phyloP scores from a whole-genome alignment of 2,113 vertebrate genomes.

The Tetrax tetrax region DNA sequence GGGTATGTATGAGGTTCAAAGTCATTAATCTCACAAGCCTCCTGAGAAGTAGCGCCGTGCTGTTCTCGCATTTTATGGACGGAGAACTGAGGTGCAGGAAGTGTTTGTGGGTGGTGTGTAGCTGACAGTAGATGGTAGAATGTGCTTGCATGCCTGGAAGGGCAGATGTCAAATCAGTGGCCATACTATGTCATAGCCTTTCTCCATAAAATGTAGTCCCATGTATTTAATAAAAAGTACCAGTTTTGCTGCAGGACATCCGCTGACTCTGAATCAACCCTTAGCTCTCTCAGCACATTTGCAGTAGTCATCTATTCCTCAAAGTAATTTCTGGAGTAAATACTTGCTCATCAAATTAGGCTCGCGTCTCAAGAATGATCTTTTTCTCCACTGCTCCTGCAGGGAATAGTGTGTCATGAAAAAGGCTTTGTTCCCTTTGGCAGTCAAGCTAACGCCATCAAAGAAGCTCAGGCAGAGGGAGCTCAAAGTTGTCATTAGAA shows the following conservation, averaged over 20 bases:
- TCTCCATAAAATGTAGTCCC: background rate
- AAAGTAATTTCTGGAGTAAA: conserved; percentile 14
- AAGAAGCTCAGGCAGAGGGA: conserved; percentile 41
- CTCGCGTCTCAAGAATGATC: background rate
- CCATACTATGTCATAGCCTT: background rate
- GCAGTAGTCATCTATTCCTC: background rate
- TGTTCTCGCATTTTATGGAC: background rate
- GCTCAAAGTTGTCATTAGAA: conserved; percentile 56
- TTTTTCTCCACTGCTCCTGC: background rate
- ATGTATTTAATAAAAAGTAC: background rate
- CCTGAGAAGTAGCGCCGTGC: accelerated
- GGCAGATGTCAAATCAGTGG: background rate
- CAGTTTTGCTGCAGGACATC: background rate
- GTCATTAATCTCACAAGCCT: background rate
- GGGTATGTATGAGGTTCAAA: background rate
- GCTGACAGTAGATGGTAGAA: background rate
- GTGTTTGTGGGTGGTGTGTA: background rate
- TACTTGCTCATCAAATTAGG: background rate
- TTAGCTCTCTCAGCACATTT: background rate
- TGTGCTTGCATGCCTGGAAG: background rate
- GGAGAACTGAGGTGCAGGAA: background rate
- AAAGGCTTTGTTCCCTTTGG: conserved; percentile 47
- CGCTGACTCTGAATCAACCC: background rate
- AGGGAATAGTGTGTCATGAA: conserved; percentile 18
- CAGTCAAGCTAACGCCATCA: conserved; percentile 39